Percentiles rank a stretch among this genome's conserved stretches.
These are phyloP conservation scores for Neuroterus valhalla DNA, from an alignment of 1,140 invertebrate genomes.

Conservation along the genomic window DNA sequence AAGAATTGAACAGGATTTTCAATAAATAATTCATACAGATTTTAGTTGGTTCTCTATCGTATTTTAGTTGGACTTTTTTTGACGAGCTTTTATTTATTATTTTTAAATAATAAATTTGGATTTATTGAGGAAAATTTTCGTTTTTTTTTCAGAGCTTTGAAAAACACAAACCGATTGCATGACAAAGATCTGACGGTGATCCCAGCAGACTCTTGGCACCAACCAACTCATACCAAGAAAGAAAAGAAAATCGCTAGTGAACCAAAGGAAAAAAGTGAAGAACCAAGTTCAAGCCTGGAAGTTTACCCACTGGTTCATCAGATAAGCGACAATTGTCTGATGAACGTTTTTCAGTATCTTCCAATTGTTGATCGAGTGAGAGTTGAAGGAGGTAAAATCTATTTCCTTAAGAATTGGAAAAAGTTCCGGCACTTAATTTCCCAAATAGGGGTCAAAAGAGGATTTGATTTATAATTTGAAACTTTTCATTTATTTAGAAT, in stretches of 20 bases:
- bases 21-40: no score
- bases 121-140: background rate
- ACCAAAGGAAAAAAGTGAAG: background rate
- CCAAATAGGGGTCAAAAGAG: background rate
- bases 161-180: background rate
- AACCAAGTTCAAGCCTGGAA: background rate
- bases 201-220: slow-evolving; percentile 13
- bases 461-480: no score
- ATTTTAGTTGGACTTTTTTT: no score
- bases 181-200: background rate
- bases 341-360: slow-evolving; percentile 17
- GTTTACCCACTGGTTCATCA: background rate
- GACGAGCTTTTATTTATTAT: no score
- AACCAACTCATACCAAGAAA: background rate
- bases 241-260: no score
- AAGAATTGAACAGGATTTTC: no score
- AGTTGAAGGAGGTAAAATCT: slow-evolving; percentile 1
- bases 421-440: background rate
- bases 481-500: no score
- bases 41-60: no score
- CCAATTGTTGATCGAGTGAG: background rate
- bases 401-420: background rate
- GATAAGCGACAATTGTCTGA: slow-evolving; percentile 18
- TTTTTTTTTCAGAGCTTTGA: slow-evolving; percentile 13
- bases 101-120: no score